These are phyloP conservation scores for Euthynnus affinis DNA, from an alignment of 2,797 vertebrate species.

Conservation along the genomic window DNA sequence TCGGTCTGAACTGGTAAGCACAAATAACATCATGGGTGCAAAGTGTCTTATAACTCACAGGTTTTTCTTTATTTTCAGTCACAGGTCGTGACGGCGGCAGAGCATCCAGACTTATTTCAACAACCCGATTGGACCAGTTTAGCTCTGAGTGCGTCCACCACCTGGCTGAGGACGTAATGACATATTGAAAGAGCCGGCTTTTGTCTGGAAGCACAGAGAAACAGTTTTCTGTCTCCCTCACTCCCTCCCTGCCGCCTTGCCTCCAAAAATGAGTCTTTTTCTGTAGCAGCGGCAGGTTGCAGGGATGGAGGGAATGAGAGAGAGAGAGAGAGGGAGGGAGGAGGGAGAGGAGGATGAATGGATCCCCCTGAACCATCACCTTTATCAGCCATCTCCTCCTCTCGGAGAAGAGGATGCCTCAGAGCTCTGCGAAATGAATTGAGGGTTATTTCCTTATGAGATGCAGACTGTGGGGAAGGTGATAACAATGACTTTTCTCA, in stretches of 20 bases:
- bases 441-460: conserved; percentile 57
- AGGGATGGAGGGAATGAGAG: conserved; percentile 16
- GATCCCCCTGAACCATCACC: conserved; percentile 57
- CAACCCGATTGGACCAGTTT: conserved; percentile 31
- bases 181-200: conserved; percentile 53
- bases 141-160: conserved; percentile 31
- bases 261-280: conserved; percentile 47
- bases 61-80: conserved; percentile 11
- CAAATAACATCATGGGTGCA: conserved; percentile 5
- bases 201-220: conserved; percentile 38
- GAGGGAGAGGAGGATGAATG: conserved; percentile 47
- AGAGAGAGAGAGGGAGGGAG: not conserved
- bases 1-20: too few species aligned
- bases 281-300: conserved; percentile 33
- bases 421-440: conserved; percentile 57
- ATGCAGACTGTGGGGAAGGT: conserved; percentile 59
- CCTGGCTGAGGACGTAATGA: conserved; percentile 39
- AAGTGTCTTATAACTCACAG: not conserved
- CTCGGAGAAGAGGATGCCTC: conserved; percentile 55
- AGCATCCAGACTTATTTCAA: conserved; percentile 30
- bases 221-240: conserved; percentile 26
- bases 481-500: conserved; percentile 62
- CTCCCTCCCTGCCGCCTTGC: too few species aligned
- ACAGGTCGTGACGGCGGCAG: not conserved
- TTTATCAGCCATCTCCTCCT: conserved; percentile 65